These are phyloP conservation scores for Campaea margaritaria DNA, from an alignment of 2,888 invertebrate genomes.

Conservation along the genomic window DNA sequence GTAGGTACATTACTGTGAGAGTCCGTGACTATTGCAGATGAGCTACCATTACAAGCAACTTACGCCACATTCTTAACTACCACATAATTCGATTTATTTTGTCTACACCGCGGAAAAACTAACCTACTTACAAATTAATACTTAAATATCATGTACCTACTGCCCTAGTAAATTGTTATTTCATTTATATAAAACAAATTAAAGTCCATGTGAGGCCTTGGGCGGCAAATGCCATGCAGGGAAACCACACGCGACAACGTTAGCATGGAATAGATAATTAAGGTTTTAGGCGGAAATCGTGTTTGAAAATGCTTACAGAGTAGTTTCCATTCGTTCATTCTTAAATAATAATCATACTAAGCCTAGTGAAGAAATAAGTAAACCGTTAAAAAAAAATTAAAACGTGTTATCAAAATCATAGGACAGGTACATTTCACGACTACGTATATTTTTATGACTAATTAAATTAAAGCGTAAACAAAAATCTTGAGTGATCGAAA, in stretches of 20 bases:
- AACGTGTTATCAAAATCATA: too few species aligned
- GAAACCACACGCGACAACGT: slow-evolving; percentile 38
- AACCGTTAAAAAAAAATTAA: neutral
- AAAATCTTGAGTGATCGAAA: too few species aligned
- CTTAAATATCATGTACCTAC: neutral
- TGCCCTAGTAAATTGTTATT: slow-evolving; percentile 27
- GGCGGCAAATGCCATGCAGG: slow-evolving; percentile 19
- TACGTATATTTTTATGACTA: too few species aligned
- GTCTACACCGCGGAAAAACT: too few species aligned
- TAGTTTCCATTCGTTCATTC: neutral
- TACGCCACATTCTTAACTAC: too few species aligned
- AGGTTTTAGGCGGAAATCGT: slow-evolving; percentile 32
- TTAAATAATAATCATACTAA: neutral
- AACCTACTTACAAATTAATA: too few species aligned
- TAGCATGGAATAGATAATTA: slow-evolving; percentile 43
- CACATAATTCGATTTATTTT: too few species aligned
- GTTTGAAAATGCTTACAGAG: slow-evolving; percentile 18
- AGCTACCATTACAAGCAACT: too few species aligned
- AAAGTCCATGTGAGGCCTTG: slow-evolving; percentile 34
- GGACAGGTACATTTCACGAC: too few species aligned
- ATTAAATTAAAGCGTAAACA: too few species aligned
- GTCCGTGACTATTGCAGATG: too few species aligned
- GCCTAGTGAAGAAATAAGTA: neutral
- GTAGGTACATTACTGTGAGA: too few species aligned
- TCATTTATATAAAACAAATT: slow-evolving; percentile 26